These are phyloP conservation scores for Auanema freiburgensis DNA, from an alignment of 2,888 invertebrate species.

Conservation along the genomic window DNA sequence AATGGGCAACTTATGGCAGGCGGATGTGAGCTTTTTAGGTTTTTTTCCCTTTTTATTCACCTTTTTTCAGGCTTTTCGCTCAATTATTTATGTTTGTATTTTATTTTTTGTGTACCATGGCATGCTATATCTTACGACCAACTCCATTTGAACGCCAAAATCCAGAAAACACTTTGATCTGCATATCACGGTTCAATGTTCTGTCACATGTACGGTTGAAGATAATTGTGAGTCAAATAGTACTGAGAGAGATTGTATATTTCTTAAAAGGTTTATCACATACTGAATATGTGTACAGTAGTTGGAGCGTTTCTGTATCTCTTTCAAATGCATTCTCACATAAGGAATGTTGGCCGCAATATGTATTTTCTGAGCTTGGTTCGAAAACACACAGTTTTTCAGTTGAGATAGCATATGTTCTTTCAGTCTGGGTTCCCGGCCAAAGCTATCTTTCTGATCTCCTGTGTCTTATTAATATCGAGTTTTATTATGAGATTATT, in stretches of 20 bases:
- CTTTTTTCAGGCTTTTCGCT: constrained; percentile 44
- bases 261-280: constrained; percentile 43
- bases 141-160: constrained; percentile 65
- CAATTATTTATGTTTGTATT: constrained; percentile 85
- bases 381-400: no score
- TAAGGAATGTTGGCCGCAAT: constrained; percentile 82
- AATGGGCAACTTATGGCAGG: constrained; percentile 86
- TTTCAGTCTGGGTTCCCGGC: constrained; percentile 82
- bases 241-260: background rate
- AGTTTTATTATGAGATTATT: constrained; percentile 82
- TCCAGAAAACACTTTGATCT: constrained; percentile 3
- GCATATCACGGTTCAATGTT: constrained; percentile 2
- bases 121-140: constrained; percentile 86
- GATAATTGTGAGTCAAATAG: background rate
- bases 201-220: background rate
- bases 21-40: constrained; percentile 35
- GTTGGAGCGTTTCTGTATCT: constrained; percentile 76
- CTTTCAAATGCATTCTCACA: constrained; percentile 52
- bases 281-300: constrained; percentile 78
- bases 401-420: constrained; percentile 10
- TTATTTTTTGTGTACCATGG: constrained; percentile 84
- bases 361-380: constrained; percentile 95
- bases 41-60: constrained; percentile 3
- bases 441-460: constrained; percentile 89
- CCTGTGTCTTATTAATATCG: constrained; percentile 83